Evolutionary conservation across 53 echinoderm and acorn worm genomes (phyloP).

Genomic region (Pentamera pediparva): DNA sequence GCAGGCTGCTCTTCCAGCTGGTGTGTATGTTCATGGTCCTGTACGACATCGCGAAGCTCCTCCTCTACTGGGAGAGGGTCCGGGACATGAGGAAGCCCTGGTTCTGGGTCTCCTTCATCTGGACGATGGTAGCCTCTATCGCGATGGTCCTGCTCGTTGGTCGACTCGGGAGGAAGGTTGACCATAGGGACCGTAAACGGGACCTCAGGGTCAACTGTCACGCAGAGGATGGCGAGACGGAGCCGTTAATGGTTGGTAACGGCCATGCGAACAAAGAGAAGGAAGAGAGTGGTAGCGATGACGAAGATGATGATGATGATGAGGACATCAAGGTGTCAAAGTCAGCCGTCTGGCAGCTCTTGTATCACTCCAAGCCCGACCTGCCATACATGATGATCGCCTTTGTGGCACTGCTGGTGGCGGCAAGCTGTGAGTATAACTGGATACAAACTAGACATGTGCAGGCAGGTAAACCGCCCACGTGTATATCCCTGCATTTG

Average conservation of each 20-base stretch:
- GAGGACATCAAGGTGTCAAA: not conserved
- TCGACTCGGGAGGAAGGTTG: slow-evolving; percentile 16
- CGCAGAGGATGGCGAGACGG: not conserved
- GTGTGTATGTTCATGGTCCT: slow-evolving; percentile 21
- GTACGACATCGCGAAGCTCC: slow-evolving; percentile 38
- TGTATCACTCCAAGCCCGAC: slow-evolving; percentile 55
- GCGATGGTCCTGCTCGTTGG: slow-evolving; percentile 30
- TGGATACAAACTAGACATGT: too few species aligned
- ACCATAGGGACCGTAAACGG: not conserved
- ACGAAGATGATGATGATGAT: slow-evolving; percentile 18
- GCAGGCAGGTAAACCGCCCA: too few species aligned
- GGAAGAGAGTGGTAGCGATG: not conserved
- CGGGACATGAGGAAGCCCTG: slow-evolving; percentile 45
- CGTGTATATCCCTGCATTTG: too few species aligned
- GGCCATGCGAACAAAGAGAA: slow-evolving; percentile 1
- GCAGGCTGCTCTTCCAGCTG: not conserved
- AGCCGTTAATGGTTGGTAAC: not conserved
- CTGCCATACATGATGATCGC: slow-evolving; percentile 45
- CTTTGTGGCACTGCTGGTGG: slow-evolving; percentile 48
- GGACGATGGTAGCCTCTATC: slow-evolving; percentile 42
- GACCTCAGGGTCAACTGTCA: not conserved
- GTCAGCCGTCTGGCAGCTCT: slow-evolving; percentile 30
- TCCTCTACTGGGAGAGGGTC: slow-evolving; percentile 48
- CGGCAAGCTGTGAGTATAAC: slow-evolving; percentile 44
- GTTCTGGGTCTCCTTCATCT: slow-evolving; percentile 52